Evolutionary conservation across 2,888 invertebrate genomes (phyloP), one percentile per base, ranked within the genome.

Genomic region (Drosophila prolongata): DNA sequence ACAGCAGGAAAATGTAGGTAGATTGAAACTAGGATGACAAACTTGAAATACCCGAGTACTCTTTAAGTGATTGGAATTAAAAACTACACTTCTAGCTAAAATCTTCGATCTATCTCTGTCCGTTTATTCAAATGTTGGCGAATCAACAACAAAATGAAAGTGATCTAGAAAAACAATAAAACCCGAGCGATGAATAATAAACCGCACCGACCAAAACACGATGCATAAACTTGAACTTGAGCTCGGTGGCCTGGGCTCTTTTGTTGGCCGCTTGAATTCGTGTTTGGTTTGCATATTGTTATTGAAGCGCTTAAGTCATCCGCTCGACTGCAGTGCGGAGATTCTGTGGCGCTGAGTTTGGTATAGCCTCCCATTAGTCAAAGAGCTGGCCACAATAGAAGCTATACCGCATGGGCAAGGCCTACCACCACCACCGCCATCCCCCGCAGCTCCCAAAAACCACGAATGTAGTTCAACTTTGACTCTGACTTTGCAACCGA

Each of bases 161-260:
- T 73, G 74, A 64, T 73, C 74, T 73, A 73, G 74, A 73, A 73
- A 73, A 73, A 54, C 65, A 50, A 73, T 74, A 59, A 55, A 62
- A 65, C 30, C 37, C 24, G 57, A 44, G 37, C 27, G 13, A 57
- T 35, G 40, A 46, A 43, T 50, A 53, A 65, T 27, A 66, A 53
- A 35, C 44, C 16, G 24, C 42, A 14, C 8, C 19, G 50, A 43
- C 42, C 54, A 50, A 50, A 47, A 49, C 34, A 42, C 43, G 24
- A 53, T 65, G 72, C 50, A 65, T 74, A 86, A 87, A 79, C 88
- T 88, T 85, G 87, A 85, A 86, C 85, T 85, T 85, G 85, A 79
- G 74, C 66, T 72, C 24, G 50, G 37, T 40, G 61, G 57, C 27
- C 64, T 46, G 50, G 13, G 53, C 66, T 71, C 50, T 72, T 57